Evolutionary conservation across 2,113 vertebrate species (phyloP).

Genomic region (Eupsittula cactorum): DNA sequence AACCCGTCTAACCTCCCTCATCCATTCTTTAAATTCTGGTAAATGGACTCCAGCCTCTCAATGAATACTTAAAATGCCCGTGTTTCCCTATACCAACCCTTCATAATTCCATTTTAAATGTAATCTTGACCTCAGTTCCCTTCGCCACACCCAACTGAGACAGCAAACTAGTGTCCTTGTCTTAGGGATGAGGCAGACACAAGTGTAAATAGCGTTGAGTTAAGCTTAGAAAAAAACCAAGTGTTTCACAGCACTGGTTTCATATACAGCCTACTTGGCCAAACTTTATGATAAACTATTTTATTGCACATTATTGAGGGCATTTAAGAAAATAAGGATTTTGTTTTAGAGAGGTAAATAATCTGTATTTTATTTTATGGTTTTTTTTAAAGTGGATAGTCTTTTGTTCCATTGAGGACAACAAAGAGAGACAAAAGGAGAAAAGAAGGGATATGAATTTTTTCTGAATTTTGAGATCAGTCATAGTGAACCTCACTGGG

Average conservation of each 20-base stretch:
- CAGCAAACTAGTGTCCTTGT: rapidly evolving
- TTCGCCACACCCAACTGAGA: not conserved
- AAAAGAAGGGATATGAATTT: not conserved
- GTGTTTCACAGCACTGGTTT: not conserved
- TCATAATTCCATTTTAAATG: not conserved
- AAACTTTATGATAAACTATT: not conserved
- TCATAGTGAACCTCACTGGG: not conserved
- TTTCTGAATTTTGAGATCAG: not conserved
- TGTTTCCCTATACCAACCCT: not conserved
- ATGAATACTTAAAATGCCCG: not conserved
- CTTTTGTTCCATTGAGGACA: not conserved
- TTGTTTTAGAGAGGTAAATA: not conserved
- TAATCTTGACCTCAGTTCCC: not conserved
- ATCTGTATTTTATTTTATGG: not conserved
- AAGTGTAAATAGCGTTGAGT: not conserved
- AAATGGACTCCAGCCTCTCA: not conserved
- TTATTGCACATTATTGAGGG: not conserved
- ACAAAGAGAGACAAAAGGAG: not conserved
- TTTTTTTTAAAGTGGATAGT: not conserved
- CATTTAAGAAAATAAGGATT: not conserved
- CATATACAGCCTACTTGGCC: not conserved
- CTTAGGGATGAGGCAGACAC: not conserved
- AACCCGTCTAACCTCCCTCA: not conserved
- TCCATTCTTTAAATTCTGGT: not conserved
- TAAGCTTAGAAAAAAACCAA: not conserved